Conservation (phyloP, 1,140 invertebrate species). For the Ceratosolen fusciceps region DNA sequence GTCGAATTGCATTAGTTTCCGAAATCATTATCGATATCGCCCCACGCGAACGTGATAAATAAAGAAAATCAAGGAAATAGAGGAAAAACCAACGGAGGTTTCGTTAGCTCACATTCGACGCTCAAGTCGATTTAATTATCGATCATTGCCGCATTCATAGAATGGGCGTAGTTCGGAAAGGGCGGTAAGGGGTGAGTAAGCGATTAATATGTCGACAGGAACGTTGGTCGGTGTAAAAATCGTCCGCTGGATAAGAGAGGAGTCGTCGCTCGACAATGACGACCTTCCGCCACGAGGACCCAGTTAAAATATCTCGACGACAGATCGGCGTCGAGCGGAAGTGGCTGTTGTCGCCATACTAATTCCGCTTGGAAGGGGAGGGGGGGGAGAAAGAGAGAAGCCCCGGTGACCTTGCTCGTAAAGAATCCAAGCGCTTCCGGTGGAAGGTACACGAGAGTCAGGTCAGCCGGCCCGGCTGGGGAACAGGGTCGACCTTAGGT, state of each 20-base stretch:
- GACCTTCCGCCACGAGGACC: too few species aligned
- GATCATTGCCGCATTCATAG: background rate
- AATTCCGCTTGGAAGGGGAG: background rate
- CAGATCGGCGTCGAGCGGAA: background rate
- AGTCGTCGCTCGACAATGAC: too few species aligned
- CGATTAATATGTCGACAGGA: too few species aligned
- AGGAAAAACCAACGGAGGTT: constrained; percentile 17
- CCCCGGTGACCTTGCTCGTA: constrained; percentile 34
- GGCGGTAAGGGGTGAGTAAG: too few species aligned
- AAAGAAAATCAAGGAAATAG: background rate
- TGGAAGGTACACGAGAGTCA: background rate
- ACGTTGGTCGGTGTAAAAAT: background rate
- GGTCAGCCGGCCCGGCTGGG: background rate
- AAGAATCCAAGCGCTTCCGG: background rate
- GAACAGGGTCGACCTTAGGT: background rate
- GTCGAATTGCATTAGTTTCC: constrained; percentile 10
- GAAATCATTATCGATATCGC: constrained; percentile 17
- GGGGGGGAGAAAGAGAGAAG: too few species aligned
- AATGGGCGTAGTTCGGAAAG: background rate
- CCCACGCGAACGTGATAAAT: background rate
- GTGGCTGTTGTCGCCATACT: constrained; percentile 3
- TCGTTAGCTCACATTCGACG: constrained; percentile 17
- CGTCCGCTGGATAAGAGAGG: background rate
- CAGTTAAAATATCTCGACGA: too few species aligned
- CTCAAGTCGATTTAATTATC: background rate